Evolutionary conservation across 2,888 invertebrate genomes (phyloP).

Genomic region (Tricholauxania praeusta): DNA sequence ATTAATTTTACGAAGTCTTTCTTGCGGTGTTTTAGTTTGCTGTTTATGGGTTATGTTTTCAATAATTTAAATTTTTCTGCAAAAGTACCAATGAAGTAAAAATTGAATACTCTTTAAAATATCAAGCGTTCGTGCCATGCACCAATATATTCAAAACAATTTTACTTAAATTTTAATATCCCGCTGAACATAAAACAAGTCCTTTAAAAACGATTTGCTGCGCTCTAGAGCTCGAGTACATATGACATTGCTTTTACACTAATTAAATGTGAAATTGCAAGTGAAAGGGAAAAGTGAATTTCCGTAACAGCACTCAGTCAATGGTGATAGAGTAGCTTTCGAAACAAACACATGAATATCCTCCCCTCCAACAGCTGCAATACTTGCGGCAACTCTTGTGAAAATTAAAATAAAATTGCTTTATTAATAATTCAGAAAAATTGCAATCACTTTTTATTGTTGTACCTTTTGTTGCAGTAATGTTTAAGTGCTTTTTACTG

Average conservation of each 20-base stretch:
- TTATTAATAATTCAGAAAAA: slow-evolving; percentile 48
- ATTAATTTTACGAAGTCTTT: too few relatives aligned
- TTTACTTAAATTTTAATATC: too few relatives aligned
- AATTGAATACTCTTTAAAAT: too few relatives aligned
- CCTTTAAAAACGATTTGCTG: too few relatives aligned
- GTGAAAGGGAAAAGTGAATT: slow-evolving; percentile 33
- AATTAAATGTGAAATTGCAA: slow-evolving; percentile 28
- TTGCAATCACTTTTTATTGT: background rate
- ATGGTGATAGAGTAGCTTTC: background rate
- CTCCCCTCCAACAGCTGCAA: background rate
- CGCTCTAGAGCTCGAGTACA: background rate
- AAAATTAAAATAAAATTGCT: slow-evolving; percentile 40
- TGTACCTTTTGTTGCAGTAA: slow-evolving; percentile 28
- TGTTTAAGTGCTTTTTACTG: slow-evolving; percentile 48
- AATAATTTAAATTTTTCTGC: too few relatives aligned
- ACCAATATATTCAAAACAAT: too few relatives aligned
- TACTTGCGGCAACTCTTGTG: slow-evolving; percentile 11
- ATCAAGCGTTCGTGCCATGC: too few relatives aligned
- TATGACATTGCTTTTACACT: slow-evolving; percentile 39
- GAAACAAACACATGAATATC: background rate
- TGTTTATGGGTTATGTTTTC: too few relatives aligned
- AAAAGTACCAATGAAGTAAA: too few relatives aligned
- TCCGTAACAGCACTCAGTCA: background rate
- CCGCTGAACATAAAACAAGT: too few relatives aligned
- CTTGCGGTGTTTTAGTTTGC: too few relatives aligned